Base-by-base conservation (phyloP, 1,140 invertebrate genomes). In the Diorhabda elongata region DNA sequence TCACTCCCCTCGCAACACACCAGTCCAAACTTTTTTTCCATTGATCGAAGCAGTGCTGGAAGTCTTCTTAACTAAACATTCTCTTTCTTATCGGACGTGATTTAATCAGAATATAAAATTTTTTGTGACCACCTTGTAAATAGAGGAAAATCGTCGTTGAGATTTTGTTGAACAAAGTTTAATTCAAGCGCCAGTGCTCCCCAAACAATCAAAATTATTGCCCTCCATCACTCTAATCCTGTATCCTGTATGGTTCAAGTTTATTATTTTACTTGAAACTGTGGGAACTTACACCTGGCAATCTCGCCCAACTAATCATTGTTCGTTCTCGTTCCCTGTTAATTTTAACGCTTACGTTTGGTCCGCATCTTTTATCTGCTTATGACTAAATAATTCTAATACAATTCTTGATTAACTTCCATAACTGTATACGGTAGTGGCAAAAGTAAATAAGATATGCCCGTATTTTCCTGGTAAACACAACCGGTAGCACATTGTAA, bases 401-500 rank as follows among this genome's bases (percentile, higher is more conserved):
- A 71, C 71, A 73, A 71, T 73, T 71, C 69, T 71, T 69, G 72
- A 71, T 69, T 69, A 73, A 73, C 69, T 73, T 73, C 71, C 69
- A 71, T 71, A 73, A 71, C 69, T 67, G 62, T 58, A 65, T 69
- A 71, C 72, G 67, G 72, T 67, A 69, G 68, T 69, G 72, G 60
- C 65, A 71, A 67, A 67, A 69, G 67, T 67, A 68, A 70, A 70
- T 70, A 70, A 62, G 44, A 70, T 26, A 26, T 26, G 26, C 60
- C 60, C 68, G 72, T 73, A 70, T 73, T 73, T 73, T 73, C 72
- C 72, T 73, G 72, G 69, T 73, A 73, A 73, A 73, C 70, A 73
- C 41, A 56, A 61, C 6, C 43, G 41, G 26, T 26, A 26, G 26
- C 26, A 26, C 26, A 26, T 26, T 26, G 26, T 26, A 26, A 26